phyloP scores from a whole-genome alignment of 2,113 vertebrate species.

The Pan troglodytes region NHGRI_mPanTro3-v2.1_pri NC_072421.2:138692501-138693000 shows the following conservation, averaged over 20 bases:
- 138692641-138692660: neutral
- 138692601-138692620: neutral
- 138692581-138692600: slow-evolving; percentile 25
- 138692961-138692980: neutral
- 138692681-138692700: neutral
- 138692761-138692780: neutral
- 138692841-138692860: slow-evolving; percentile 1
- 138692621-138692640: neutral
- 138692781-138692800: neutral
- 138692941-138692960: neutral
- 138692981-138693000: neutral
- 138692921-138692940: neutral
- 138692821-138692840: neutral
- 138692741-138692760: neutral
- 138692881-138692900: neutral
- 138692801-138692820: neutral
- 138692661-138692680: neutral
- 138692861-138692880: neutral
- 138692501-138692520: neutral
- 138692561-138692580: neutral
- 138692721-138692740: neutral
- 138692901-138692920: neutral
- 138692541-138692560: neutral
- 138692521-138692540: neutral
- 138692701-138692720: neutral